Base-by-base conservation (phyloP, 2,113 vertebrate genomes). In the Sinocyclocheilus anshuiensis region DNA sequence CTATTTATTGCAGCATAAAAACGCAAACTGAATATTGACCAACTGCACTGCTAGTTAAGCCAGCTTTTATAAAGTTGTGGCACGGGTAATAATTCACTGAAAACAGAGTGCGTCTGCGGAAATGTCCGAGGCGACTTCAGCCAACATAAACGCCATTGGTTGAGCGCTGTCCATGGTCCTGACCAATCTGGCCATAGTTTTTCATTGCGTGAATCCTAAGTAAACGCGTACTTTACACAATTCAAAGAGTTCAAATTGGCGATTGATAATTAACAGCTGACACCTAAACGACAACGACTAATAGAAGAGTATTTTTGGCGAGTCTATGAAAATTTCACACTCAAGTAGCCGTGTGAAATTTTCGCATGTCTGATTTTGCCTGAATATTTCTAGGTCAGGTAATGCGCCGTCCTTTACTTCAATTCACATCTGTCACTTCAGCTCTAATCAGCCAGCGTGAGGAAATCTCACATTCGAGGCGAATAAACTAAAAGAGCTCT, bases 401-500 rank as follows among this genome's bases (percentile, higher is more conserved):
- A 83, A 83, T 12, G 50, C 81, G 8, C 29, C 85, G 78, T 89
- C 89, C 85, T 90, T 93, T 92, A 88, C 88, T 87, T 91, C 85
- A 87, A 86, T 92, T 90, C 84, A 22, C 84, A 89, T 86, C 81
- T 91, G 88, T 91, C 90, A 93, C 91, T 89, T 93, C 91, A 89
- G 85, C 69, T 91, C 88, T 53, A 84, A 63, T 91, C 89, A 90
- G 79, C 16, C 29, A 74, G 26, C 22, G 3, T n/a, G 45, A 29
- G 45, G 12, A 77, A 50, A 50, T 50, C 45, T 77, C 3, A 48
- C 74, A 77, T 45, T 50, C 12, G 8, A 36, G 55, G 55, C 16
- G 63, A 50, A 11, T 15, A 63, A 50, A 29, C 29, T n/a, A 15
- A 33, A 33, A 33, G 42, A 8, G 80, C 63, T 71, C 78, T 18